A percentile compares a stretch with the other conserved stretches of the same genome.
These are phyloP conservation scores for Sparidentex hasta DNA, from an alignment of 2,797 vertebrate genomes.

Conservation along the genomic window DNA sequence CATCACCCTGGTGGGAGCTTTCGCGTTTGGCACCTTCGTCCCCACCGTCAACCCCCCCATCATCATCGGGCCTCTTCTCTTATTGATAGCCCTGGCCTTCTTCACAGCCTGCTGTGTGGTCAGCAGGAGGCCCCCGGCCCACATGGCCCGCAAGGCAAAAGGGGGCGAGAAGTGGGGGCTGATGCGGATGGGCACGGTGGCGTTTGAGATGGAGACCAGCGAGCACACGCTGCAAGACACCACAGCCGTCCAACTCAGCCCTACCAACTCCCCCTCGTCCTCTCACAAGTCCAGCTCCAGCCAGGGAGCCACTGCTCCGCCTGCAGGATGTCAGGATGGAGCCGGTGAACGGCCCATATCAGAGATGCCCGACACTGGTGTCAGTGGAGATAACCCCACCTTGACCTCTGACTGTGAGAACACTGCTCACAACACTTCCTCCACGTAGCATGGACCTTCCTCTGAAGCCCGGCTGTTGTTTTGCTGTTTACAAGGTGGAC, in stretches of 20 bases:
- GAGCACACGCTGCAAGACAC: conserved; percentile 96
- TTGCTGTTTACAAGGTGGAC: conserved; percentile 18
- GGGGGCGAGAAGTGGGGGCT: conserved; percentile 85
- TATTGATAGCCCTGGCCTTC: conserved; percentile 90
- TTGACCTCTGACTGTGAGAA: conserved; percentile 36
- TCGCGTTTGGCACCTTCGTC: conserved; percentile 90
- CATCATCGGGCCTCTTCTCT: conserved; percentile 90
- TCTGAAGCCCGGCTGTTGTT: background rate
- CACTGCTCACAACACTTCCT: conserved; percentile 30
- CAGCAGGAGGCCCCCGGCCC: conserved; percentile 85
- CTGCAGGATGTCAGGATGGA: conserved; percentile 52
- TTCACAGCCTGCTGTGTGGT: conserved; percentile 92
- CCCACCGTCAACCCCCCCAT: conserved; percentile 91
- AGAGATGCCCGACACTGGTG: conserved; percentile 62
- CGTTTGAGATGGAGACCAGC: conserved; percentile 94
- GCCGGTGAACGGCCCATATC: conserved; percentile 63
- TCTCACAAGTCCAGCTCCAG: conserved; percentile 86
- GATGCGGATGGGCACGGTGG: conserved; percentile 84
- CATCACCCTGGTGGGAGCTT: conserved; percentile 95
- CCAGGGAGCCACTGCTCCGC: conserved; percentile 55
- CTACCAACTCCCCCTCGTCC: conserved; percentile 89
- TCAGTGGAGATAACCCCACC: conserved; percentile 54
- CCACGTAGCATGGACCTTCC: conserved; percentile 9
- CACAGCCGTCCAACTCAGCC: conserved; percentile 93
- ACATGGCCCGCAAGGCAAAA: conserved; percentile 69